phyloP scores from a whole-genome alignment of 2,113 vertebrate species.

The Catagonus wagneri region DNA sequence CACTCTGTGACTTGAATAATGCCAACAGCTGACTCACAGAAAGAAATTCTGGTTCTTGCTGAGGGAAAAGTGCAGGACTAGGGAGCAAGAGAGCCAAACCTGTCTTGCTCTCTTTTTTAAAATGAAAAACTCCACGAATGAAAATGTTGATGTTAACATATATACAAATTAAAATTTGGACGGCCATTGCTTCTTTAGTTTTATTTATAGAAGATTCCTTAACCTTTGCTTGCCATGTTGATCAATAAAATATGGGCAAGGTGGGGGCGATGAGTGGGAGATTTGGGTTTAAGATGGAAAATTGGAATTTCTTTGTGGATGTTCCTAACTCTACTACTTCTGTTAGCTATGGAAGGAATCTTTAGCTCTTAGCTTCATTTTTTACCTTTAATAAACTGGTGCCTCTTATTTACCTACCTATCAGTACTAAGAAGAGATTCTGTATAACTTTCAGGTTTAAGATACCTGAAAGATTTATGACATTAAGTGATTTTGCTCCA shows the following conservation, averaged over 20 bases:
- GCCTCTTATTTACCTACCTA: constrained; percentile 41
- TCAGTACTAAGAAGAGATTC: background rate
- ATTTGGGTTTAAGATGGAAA: constrained; percentile 35
- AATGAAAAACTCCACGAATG: background rate
- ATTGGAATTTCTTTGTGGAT: background rate
- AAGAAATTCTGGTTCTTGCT: background rate
- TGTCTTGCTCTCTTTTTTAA: background rate
- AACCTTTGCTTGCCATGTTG: background rate
- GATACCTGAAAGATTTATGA: constrained; percentile 37
- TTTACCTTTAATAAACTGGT: constrained; percentile 11
- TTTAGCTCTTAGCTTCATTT: background rate
- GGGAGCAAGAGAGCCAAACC: background rate
- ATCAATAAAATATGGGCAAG: constrained; percentile 17
- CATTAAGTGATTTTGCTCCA: constrained; percentile 49
- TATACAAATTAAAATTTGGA: background rate
- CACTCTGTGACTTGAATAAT: constrained; percentile 14
- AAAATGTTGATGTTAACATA: constrained; percentile 32
- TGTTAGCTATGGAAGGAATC: background rate
- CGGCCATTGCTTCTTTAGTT: constrained; percentile 15
- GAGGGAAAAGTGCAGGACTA: background rate
- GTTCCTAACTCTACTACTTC: background rate
- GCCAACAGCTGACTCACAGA: background rate
- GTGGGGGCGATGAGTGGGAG: background rate
- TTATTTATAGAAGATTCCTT: constrained; percentile 1
- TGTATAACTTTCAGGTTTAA: constrained; percentile 39